Conservation (phyloP, 2,888 invertebrate species). For the Spilarctia lutea region DNA sequence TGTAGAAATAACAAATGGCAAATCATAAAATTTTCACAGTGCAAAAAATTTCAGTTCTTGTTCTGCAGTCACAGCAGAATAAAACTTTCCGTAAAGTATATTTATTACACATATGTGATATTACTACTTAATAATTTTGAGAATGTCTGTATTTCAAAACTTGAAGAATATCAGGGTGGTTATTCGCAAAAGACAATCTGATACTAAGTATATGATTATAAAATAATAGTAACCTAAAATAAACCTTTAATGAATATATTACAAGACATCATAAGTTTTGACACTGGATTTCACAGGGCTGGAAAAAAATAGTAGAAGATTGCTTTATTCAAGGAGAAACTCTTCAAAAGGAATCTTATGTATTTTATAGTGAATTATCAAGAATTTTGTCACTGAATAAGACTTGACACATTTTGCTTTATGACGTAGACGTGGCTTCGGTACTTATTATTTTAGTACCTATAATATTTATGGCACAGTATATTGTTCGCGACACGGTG, state of each 20-base stretch:
- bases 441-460: conserved; percentile 46
- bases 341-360: background rate
- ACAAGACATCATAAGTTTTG: background rate
- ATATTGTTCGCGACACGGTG: conserved; percentile 41
- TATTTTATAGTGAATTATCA: conserved; percentile 39
- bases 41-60: background rate
- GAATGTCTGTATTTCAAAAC: background rate
- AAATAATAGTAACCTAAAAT: background rate
- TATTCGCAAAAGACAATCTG: too few relatives aligned
- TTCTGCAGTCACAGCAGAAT: background rate
- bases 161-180: background rate
- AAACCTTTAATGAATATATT: background rate
- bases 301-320: background rate
- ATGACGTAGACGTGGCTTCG: conserved; percentile 42
- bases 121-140: background rate
- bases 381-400: conserved; percentile 53
- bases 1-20: background rate
- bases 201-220: too few relatives aligned
- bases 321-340: background rate
- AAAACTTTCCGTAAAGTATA: background rate
- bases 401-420: conserved; percentile 53
- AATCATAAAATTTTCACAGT: background rate
- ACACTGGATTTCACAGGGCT: background rate
- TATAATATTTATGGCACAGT: conserved; percentile 50
- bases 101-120: background rate